Base-by-base conservation (phyloP, 2,113 vertebrate species). In the Stomatorhinus ivindoensis region DNA sequence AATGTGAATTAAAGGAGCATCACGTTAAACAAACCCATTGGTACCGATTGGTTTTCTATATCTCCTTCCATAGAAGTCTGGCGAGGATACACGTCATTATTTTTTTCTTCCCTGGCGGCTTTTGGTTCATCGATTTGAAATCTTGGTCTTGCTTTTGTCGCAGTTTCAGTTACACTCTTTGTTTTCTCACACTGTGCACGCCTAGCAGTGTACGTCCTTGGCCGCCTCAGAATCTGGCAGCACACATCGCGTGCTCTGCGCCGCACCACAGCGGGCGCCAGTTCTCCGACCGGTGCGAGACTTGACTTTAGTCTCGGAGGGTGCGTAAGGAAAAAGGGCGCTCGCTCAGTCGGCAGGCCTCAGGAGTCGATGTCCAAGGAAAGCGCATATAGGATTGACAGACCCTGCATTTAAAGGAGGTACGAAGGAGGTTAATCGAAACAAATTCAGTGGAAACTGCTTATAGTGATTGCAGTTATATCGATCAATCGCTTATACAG, bases 1-100 rank as follows among this genome's bases (percentile, higher is more conserved):
- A 94, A 96, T 95, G 95, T 96, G 95, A 96, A 96, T 96, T 95
- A 95, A 93, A 90, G 50, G 89, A 95, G 93, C 89, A 94, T 95
- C 95, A 94, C 93, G 93, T 95, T 93, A 94, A 96, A 93, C 92
- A 90, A 93, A 24, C 19, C n/a, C 8, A 46, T 46, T 84, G 39
- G 21, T 19, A 69, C n/a, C 4, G 10, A 13, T 69, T 69, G 61
- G n/a, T 69, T 69, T 69, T 69, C 61, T 31, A 9, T 13, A 31
- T 31, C 10, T 69, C 24, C 21, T 46, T 84, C 8, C 19, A 47
- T 11, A 83, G 42, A 3, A n/a, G 58, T 27, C 8, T 8, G 2
- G 21, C 10, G 58, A 61, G 24, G 21, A 9, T n/a, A 24, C 19
- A 24, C 7, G 55, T 58, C 55, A 58, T 61, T 3, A 58, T 8